Percentiles rank a stretch among this genome's conserved stretches.
Evolutionary conservation across 2,113 vertebrate species (phyloP).

Genomic region (Macrotis lagotis): DNA sequence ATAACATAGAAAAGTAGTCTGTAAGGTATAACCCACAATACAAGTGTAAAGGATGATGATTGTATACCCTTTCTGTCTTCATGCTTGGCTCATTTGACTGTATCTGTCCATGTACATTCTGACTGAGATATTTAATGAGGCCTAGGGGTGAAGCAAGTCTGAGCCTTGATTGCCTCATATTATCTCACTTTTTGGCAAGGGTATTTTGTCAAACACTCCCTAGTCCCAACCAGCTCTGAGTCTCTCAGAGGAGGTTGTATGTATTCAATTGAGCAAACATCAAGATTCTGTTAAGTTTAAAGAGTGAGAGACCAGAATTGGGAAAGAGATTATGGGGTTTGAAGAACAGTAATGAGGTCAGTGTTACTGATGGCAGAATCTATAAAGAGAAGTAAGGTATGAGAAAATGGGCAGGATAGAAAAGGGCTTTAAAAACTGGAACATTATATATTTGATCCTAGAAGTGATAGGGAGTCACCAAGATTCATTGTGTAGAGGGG

Average conservation of each 20-base stretch:
- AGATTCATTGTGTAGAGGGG: not conserved
- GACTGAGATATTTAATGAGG: not conserved
- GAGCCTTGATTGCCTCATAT: not conserved
- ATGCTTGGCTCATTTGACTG: not conserved
- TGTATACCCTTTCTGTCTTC: not conserved
- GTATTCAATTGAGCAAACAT: constrained; percentile 20
- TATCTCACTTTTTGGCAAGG: not conserved
- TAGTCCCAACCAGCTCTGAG: not conserved
- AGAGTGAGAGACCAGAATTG: not conserved
- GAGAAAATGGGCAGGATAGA: not conserved
- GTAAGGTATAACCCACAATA: not conserved
- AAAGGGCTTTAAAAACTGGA: not conserved
- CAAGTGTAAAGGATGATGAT: not conserved
- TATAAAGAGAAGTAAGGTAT: not conserved
- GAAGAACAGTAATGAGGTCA: not conserved
- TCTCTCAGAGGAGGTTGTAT: constrained; percentile 4
- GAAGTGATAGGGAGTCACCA: too few species aligned
- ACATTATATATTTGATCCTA: not conserved
- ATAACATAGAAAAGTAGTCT: not conserved
- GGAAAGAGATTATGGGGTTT: not conserved
- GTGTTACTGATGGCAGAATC: not conserved
- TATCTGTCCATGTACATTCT: not conserved
- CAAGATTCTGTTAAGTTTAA: not conserved
- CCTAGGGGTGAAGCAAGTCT: not conserved
- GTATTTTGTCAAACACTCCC: not conserved